Base-by-base conservation (phyloP, 2,797 vertebrate species). In the Odontamblyopus lacepedii region DNA sequence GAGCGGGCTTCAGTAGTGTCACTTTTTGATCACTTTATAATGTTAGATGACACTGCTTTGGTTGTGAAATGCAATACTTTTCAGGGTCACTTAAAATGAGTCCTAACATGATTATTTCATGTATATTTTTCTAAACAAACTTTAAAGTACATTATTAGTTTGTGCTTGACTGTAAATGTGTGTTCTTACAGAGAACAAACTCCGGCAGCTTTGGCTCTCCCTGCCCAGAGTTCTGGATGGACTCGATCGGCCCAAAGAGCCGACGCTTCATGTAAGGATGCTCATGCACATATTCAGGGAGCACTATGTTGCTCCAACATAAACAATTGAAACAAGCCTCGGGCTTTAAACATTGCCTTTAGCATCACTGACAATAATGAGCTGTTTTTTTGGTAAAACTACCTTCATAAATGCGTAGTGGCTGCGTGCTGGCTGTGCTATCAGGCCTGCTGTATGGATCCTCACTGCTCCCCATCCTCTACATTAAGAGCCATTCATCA, bases 401-500 rank as follows among this genome's bases (percentile, higher is more conserved):
- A 44, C 41, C 13, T 44, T 0, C 41, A 44, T 44, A 44, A 13
- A 44, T 44, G 41, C 3, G 13, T 82, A 98, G 97, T 70, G 96
- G 95, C 19, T 97, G 93, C 87, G 75, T 92, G 74, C 88, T 98
- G 13, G 95, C 96, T 0, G 86, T 96, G 19, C 26, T 91, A 66
- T 92, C 94, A 1, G 96, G 96, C 53, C 83, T 96, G 71, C 72
- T 98, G 26, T 97, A 95, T 0, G 95, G 96, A 4, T 93, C 89
- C 19, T 92, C 93, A 38, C 95, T 96, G 79, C 63, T 93, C 19
- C 96, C 96, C 1, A 86, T 97, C 55, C 92, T 96, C 79, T 97
- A 97, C 84, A 97, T 98, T 72, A 97, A 97, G 90, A 94, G 94
- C 78, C 95, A 93, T 32, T 93, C 95, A 53, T 88, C 85, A 19